phyloP scores from a whole-genome alignment of 1,140 invertebrate genomes.

The Drosophila lacertosa region DNA sequence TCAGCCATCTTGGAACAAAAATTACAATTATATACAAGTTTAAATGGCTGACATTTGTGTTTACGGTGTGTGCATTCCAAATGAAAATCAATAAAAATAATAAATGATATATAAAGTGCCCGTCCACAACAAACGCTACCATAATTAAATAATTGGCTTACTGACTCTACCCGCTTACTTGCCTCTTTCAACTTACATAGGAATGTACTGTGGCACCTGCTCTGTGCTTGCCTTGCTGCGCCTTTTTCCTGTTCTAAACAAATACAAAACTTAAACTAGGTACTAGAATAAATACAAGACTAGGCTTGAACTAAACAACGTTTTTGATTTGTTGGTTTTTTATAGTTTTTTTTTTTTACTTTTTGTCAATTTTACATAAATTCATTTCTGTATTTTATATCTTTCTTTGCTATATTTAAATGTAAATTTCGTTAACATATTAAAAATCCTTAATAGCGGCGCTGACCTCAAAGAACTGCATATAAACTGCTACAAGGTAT shows the following conservation, averaged over 20 bases:
- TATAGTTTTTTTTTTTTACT: constrained; percentile 26
- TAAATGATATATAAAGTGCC: constrained; percentile 19
- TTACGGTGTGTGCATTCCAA: constrained; percentile 40
- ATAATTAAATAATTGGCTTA: constrained; percentile 32
- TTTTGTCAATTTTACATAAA: constrained; percentile 58
- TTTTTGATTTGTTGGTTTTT: constrained; percentile 39
- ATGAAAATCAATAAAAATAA: constrained; percentile 50
- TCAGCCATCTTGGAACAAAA: constrained; percentile 79
- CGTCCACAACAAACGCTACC: constrained; percentile 37
- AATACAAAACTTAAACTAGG: constrained; percentile 36
- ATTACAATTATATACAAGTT: constrained; percentile 72
- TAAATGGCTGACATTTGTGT: constrained; percentile 43
- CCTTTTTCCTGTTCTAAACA: constrained; percentile 38
- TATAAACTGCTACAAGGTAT: constrained; percentile 71
- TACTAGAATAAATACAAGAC: constrained; percentile 36
- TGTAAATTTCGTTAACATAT: constrained; percentile 74
- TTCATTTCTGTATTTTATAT: constrained; percentile 60
- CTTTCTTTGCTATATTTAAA: constrained; percentile 73
- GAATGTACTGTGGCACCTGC: constrained; percentile 33
- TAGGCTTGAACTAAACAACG: constrained; percentile 43
- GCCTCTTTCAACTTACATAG: constrained; percentile 36
- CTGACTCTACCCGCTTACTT: constrained; percentile 44
- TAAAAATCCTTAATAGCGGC: constrained; percentile 62
- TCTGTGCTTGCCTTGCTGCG: constrained; percentile 25
- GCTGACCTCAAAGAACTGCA: constrained; percentile 61